Conservation (phyloP, 2,797 vertebrate species). For the Arnoldichthys spilopterus region DNA sequence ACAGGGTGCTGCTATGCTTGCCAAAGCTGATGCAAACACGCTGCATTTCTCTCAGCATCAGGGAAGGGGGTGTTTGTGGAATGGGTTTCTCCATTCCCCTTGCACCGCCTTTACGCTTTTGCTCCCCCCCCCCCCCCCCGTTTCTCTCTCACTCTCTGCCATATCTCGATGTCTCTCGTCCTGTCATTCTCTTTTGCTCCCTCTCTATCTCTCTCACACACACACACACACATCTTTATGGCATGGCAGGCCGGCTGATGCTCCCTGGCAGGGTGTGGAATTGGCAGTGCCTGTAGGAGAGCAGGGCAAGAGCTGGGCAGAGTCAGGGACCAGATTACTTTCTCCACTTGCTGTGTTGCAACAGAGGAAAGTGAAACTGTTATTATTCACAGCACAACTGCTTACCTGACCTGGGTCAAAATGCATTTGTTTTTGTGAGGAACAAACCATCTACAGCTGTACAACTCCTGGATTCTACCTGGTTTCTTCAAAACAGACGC, state of each 20-base stretch:
- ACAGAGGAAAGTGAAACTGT: constrained; percentile 6
- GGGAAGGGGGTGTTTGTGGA: neutral
- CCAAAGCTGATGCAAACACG: constrained; percentile 20
- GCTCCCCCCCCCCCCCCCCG: neutral
- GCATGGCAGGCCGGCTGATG: constrained; percentile 24
- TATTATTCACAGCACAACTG: constrained; percentile 23
- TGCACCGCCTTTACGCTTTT: neutral
- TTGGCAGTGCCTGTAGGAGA: constrained; percentile 27
- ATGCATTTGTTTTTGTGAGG: too few species aligned
- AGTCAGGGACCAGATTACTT: constrained; percentile 25
- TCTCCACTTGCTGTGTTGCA: neutral
- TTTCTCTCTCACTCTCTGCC: neutral
- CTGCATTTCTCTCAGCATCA: neutral
- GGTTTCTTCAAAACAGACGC: neutral
- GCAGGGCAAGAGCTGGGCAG: neutral
- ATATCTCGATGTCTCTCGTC: constrained; percentile 15
- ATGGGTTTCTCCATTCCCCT: neutral
- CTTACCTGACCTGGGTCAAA: constrained; percentile 35
- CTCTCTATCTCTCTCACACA: too few species aligned
- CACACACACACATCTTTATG: constrained; percentile 5
- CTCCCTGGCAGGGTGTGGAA: constrained; percentile 21
- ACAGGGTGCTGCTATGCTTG: neutral
- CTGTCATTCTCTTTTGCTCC: neutral
- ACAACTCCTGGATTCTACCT: neutral
- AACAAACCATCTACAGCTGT: too few species aligned